These are phyloP conservation scores for Dipodomys ordii DNA, from an alignment of 2,113 vertebrate species.

Conservation along the genomic window DNA sequence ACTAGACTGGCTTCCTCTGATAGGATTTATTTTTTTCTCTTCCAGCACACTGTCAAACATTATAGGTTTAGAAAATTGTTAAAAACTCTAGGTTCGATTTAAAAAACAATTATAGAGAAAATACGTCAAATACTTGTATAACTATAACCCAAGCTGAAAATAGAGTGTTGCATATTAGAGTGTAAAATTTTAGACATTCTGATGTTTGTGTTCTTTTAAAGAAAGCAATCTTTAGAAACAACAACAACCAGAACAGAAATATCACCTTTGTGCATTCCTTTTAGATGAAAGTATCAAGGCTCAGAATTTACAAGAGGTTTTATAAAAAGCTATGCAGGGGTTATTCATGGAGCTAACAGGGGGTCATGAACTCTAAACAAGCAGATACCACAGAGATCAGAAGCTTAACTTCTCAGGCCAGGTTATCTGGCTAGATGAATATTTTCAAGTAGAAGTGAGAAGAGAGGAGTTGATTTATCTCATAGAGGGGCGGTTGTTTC, in stretches of 20 bases:
- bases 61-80: constrained; percentile 63
- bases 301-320: background rate
- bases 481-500: background rate
- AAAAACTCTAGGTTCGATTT: constrained; percentile 52
- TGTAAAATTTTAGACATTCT: constrained; percentile 31
- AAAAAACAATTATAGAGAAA: constrained; percentile 58
- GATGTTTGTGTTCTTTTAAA: too few species aligned
- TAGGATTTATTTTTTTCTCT: constrained; percentile 13
- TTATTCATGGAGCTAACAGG: background rate
- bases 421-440: background rate
- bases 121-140: constrained; percentile 46
- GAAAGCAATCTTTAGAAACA: background rate
- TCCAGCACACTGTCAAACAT: constrained; percentile 67
- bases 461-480: background rate
- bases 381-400: background rate
- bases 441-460: background rate
- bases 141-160: constrained; percentile 7
- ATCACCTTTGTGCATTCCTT: background rate
- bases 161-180: constrained; percentile 35
- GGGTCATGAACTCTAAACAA: background rate
- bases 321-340: background rate
- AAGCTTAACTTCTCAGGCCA: background rate
- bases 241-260: background rate
- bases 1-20: constrained; percentile 65
- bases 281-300: background rate